phyloP scores from a whole-genome alignment of 2,797 vertebrate genomes.

The Arremon brunneinucha region DNA sequence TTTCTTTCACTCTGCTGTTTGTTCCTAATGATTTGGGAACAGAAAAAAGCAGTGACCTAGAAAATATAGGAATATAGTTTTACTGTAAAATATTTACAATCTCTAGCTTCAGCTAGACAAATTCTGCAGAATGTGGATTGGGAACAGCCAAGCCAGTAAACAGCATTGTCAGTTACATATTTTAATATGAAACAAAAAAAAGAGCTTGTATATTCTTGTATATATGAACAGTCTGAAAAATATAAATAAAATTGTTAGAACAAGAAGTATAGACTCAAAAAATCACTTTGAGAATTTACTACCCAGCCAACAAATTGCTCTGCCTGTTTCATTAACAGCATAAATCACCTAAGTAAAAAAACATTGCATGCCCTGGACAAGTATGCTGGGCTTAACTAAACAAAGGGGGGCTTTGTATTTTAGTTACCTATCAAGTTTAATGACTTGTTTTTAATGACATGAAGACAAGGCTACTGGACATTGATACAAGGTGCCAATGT shows the following conservation, averaged over 20 bases:
- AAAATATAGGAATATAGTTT: slow-evolving; percentile 18
- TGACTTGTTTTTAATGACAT: not conserved
- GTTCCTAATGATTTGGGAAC: not conserved
- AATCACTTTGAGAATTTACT: not conserved
- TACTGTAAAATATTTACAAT: slow-evolving; percentile 50
- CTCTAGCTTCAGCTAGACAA: not conserved
- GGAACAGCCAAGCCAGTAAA: not conserved
- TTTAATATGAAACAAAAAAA: not conserved
- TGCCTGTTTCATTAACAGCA: not conserved
- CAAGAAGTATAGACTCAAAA: not conserved
- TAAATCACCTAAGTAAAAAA: not conserved
- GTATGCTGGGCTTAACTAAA: not conserved
- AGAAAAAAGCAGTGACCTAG: slow-evolving; percentile 48
- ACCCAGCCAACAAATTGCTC: not conserved
- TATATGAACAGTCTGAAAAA: not conserved
- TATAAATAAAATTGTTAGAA: not conserved
- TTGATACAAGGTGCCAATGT: not conserved
- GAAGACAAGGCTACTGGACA: not conserved
- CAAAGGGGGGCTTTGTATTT: not conserved
- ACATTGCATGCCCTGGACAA: not conserved
- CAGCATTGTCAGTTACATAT: not conserved
- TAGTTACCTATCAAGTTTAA: not conserved
- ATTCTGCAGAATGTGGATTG: not conserved
- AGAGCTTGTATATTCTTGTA: not conserved
- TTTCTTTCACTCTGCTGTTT: not conserved